Evolutionary conservation across 2,797 vertebrate genomes (phyloP), one percentile per base, ranked within the genome.

Genomic region (Tamandua tetradactyla): DNA sequence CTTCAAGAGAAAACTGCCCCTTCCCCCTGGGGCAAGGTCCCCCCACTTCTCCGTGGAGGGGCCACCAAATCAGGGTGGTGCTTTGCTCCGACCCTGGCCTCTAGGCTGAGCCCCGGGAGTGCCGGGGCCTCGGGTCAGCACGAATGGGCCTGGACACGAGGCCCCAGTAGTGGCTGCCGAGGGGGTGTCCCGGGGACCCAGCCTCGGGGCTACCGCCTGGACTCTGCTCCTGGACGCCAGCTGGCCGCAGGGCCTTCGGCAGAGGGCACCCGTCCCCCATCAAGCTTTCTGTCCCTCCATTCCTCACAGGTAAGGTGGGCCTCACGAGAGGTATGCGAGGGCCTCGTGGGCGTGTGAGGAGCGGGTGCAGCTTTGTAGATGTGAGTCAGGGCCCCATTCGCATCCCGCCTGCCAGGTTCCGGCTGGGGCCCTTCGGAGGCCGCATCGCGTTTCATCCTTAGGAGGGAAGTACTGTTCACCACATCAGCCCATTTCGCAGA

Each of bases 121-220:
- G 22, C 86, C 79, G 47, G 81, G 59, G 85, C 76, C 32, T 42
- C 14, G 9, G 27, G 20, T 52, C 52, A 61, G 7, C 0, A 0
- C 17, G 11, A 32, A 74, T 59, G 30, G 74, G 61, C 47, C 27
- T 6, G 18, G 84, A 49, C 62, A 35, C 2, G 40, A 66, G 87
- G 11, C n/a, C 30, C 14, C 10, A 11, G 25, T 0, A 5, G 32
- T 5, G 59, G 32, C 44, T 44, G 22, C 44, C 1, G 0, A 4
- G 8, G 2, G 35, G 32, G 30, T 1, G 18, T 22, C 22, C 74
- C 7, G 11, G 59, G 82, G 68, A 42, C 42, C 61, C 18, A 30
- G 66, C 20, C 37, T 40, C 47, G 3, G 3, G 7, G 18, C 8
- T 55, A 6, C 6, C 32, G 57, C 18, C 64, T 62, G 35, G 14